Evolutionary conservation across 2,113 vertebrate species (phyloP), one percentile per base, ranked within the genome.

Genomic region (Neogobius melanostomus): DNA sequence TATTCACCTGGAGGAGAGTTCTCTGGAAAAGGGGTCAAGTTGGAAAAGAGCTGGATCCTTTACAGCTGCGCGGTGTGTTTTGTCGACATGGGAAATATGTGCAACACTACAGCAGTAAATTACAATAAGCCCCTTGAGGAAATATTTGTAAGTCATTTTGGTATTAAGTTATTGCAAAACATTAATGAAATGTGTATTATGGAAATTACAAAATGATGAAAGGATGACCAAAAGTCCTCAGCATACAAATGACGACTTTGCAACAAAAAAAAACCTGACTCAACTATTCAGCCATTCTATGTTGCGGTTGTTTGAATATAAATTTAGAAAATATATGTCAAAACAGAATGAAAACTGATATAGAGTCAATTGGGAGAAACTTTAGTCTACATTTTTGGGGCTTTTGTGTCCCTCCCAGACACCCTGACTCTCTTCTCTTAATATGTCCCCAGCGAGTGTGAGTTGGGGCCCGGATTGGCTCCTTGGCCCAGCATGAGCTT

Each of bases 401-500:
- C 46, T 68, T 75, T 54, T 61, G 67, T 43, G 63, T 70, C 67
- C 68, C 68, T 57, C 21, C n/a, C n/a, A 4, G 52, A 42, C 47
- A 60, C 60, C 59, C 43, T 48, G 52, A 45, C 6, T 74, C 71
- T 63, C 28, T 64, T 10, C 44, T 43, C 57, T n/a, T n/a, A 8
- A 60, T 67, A 36, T 67, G 59, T 59, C 72, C 59, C 66, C 46
- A 16, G 17, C 36, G 60, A 28, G 70, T 60, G 77, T 16, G 14
- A 69, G 74, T 69, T 44, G 52, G 76, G 61, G 56, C 62, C 48
- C 79, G 77, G 74, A 84, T 72, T 61, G 67, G 65, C 78, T 78
- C 74, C 78, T 80, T 61, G 59, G 72, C 61, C 69, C 80, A 67
- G 82, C 62, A 11, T 78, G 76, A 69, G 77, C 65, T 75, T 87